Percentiles rank a stretch among this genome's conserved stretches.
phyloP scores from a whole-genome alignment of 2,797 vertebrate genomes.

The Cercopithecus mitis region DNA sequence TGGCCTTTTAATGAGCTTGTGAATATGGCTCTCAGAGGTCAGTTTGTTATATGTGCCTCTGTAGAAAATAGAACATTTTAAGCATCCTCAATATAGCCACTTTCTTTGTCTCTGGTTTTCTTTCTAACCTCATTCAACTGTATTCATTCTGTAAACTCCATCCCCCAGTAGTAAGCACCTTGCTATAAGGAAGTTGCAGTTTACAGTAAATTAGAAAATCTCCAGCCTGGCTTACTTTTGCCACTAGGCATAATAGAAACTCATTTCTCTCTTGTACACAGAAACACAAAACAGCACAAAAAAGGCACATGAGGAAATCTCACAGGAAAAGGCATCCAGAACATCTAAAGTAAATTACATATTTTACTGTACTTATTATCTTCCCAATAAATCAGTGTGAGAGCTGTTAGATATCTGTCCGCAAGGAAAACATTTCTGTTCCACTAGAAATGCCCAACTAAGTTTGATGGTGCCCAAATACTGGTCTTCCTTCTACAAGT shows the following conservation, averaged over 20 bases:
- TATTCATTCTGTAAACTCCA: not conserved
- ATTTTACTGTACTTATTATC: not conserved
- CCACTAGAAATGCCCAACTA: not conserved
- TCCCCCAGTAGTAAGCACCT: not conserved
- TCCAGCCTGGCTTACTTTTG: not conserved
- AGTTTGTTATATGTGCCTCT: not conserved
- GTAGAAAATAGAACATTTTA: slow-evolving; percentile 42
- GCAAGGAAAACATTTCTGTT: not conserved
- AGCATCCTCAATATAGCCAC: not conserved
- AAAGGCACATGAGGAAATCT: slow-evolving; percentile 3
- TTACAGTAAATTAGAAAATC: not conserved
- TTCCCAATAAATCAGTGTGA: not conserved
- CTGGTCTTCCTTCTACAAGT: not conserved
- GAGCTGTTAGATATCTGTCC: not conserved
- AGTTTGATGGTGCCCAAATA: not conserved
- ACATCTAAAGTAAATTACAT: not conserved
- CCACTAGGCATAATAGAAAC: slow-evolving; percentile 18
- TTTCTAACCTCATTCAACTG: slow-evolving; percentile 2
- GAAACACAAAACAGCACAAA: not conserved
- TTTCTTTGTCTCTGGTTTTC: slow-evolving; percentile 38
- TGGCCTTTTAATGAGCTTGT: not conserved
- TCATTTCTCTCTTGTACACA: not conserved
- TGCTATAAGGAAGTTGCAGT: not conserved
- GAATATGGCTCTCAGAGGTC: not conserved
- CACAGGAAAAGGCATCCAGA: not conserved